Evolutionary conservation across 1,140 invertebrate genomes (phyloP).

Genomic region (Drosophila mauritiana): DNA sequence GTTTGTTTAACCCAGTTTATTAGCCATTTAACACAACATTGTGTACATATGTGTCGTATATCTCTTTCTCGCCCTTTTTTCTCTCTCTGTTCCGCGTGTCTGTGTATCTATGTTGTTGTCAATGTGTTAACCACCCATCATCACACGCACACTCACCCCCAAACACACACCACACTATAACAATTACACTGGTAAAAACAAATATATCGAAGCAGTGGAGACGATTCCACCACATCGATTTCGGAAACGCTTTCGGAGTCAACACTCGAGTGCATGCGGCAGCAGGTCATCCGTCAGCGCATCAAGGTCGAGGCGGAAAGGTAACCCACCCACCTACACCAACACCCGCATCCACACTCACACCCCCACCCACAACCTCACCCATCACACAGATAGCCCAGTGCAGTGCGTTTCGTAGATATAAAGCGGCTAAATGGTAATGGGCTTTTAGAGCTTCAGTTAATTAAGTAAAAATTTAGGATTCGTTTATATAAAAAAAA

Average conservation of each 20-base stretch:
- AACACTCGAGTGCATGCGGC: conserved; percentile 90
- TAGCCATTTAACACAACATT: conserved; percentile 12
- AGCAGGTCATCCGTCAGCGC: conserved; percentile 89
- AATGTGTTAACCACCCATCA: conserved; percentile 37
- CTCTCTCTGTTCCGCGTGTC: conserved; percentile 56
- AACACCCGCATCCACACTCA: conserved; percentile 2
- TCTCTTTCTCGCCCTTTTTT: conserved; percentile 48
- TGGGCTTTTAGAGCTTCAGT: background rate
- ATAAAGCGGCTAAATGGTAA: background rate
- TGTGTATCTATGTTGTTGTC: conserved; percentile 19
- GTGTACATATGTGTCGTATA: conserved; percentile 24
- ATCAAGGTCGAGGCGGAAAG: conserved; percentile 90
- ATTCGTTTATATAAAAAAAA: too few relatives aligned
- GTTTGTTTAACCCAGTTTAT: conserved; percentile 16
- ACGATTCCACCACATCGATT: conserved; percentile 18
- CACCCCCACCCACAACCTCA: background rate
- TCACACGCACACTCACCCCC: conserved; percentile 27
- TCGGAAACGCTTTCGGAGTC: conserved; percentile 87
- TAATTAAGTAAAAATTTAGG: background rate
- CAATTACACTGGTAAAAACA: conserved; percentile 84
- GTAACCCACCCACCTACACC: conserved; percentile 84
- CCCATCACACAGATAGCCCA: background rate
- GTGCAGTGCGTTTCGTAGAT: conserved; percentile 7
- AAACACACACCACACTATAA: conserved; percentile 25
- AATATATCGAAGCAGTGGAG: conserved; percentile 33